A percentile compares a stretch with the other conserved stretches of the same genome.
These are phyloP conservation scores for Thymelicus sylvestris DNA, from an alignment of 2,888 invertebrate species.

Conservation along the genomic window DNA sequence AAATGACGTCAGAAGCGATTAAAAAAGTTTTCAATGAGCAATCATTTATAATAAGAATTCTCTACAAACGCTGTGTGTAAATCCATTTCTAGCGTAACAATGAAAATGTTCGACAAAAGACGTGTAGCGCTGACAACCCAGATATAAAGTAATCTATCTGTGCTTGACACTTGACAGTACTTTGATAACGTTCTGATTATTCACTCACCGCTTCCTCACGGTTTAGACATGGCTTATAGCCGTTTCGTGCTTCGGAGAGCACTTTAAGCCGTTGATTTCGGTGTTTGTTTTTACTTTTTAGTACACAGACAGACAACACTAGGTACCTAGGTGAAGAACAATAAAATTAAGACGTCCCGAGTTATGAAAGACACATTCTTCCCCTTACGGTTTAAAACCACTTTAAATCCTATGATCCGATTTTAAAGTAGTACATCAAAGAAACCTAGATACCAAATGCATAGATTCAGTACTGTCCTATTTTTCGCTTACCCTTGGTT, in stretches of 20 bases:
- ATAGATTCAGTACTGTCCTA: constrained; percentile 30
- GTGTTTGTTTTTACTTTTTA: too few species aligned
- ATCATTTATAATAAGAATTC: neutral
- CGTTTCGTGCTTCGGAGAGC: too few species aligned
- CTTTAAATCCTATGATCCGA: constrained; percentile 17
- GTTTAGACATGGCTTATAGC: too few species aligned
- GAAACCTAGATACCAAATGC: constrained; percentile 28
- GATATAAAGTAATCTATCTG: neutral
- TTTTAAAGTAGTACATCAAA: constrained; percentile 19
- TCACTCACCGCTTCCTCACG: neutral
- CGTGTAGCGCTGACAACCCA: neutral
- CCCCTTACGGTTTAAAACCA: constrained; percentile 38
- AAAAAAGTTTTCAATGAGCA: neutral
- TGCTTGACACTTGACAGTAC: neutral
- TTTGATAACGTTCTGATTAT: neutral
- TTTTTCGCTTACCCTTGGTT: constrained; percentile 17
- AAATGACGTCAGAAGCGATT: neutral
- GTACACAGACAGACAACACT: too few species aligned
- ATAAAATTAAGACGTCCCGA: neutral
- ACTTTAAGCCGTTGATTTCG: too few species aligned
- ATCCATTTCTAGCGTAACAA: neutral
- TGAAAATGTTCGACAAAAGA: neutral
- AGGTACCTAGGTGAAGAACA: too few species aligned
- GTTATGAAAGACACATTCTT: neutral
- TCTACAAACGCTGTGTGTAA: neutral